These are phyloP conservation scores for Oreotrochilus melanogaster DNA, from an alignment of 2,113 vertebrate genomes.

Conservation along the genomic window DNA sequence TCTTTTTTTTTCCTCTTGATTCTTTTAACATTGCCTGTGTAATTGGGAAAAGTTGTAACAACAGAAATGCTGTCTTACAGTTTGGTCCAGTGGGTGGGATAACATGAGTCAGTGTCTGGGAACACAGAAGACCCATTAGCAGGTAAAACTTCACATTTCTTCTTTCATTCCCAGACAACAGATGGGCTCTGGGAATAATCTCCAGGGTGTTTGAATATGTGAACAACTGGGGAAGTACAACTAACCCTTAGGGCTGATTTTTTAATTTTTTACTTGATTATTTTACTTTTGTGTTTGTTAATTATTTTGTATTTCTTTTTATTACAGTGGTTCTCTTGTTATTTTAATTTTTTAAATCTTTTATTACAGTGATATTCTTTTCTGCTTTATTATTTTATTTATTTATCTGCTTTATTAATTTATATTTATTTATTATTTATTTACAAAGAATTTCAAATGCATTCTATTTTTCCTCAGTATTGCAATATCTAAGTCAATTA, in stretches of 20 bases:
- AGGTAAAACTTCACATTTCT: constrained; percentile 50
- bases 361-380: no score
- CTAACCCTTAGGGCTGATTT: neutral
- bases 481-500: neutral
- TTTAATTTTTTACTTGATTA: neutral
- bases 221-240: neutral
- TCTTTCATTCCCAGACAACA: constrained; percentile 70
- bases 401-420: no score
- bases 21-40: neutral
- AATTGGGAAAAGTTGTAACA: constrained; percentile 45
- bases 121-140: constrained; percentile 56
- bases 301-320: no score
- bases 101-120: constrained; percentile 72
- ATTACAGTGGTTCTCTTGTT: no score
- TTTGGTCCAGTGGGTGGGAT: constrained; percentile 42
- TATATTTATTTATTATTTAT: no score
- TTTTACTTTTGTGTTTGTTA: neutral
- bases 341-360: no score
- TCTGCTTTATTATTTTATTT: no score
- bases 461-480: neutral
- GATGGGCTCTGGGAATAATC: constrained; percentile 13
- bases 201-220: neutral
- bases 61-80: constrained; percentile 13
- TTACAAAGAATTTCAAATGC: neutral
- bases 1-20: neutral